Evolutionary conservation across 92 coral and sea anemone species (phyloP), one percentile per base, ranked within the genome.

Genomic region (Bergia sp.): DNA sequence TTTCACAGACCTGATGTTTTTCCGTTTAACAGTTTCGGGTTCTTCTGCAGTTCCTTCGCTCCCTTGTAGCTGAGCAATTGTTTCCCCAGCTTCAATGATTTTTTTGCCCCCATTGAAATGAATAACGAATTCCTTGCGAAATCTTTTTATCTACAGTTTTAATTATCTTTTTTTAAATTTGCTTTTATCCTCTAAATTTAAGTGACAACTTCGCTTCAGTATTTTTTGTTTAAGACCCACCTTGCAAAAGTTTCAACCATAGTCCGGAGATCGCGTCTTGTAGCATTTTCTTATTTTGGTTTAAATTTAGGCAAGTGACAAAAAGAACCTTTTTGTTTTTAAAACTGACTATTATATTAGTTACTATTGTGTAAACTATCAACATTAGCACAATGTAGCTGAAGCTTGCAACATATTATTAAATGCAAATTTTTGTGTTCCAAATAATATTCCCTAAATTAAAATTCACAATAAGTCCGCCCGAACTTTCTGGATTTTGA

Each of bases 401-500:
- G 47, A 38, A 37, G 44, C 23, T 81, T 81, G 18, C 49, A 81
- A 38, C 40, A 61, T 10, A 61, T 64, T 55, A 12, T 61, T 58
- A 39, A 29, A 4, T 64, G 85, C 15, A 49, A 49, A 61, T 36
- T 40, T 40, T 61, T 81, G 66, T 65, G 49, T 39, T 9, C 37
- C 16, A 40, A 37, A 61, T 29, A 29, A 29, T 18, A 18, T 21
- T 81, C 39, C 47, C 85, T 12, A 81, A 81, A 81, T 23, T 38
- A 42, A 57, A 61, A 81, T 21, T 42, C n/a, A 39, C 75, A 66
- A 42, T 8, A 36, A 16, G 42, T 66, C 42, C 40, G 73, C 36
- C 58, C 40, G 86, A 82, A 82, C 49, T 44, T 82, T 82, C 86
- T 82, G 77, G 86, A 66, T 5, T 20, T 16, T 12, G 0, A 4